These are phyloP conservation scores for Strix aluco DNA, from an alignment of 2,113 vertebrate species.

Conservation along the genomic window DNA sequence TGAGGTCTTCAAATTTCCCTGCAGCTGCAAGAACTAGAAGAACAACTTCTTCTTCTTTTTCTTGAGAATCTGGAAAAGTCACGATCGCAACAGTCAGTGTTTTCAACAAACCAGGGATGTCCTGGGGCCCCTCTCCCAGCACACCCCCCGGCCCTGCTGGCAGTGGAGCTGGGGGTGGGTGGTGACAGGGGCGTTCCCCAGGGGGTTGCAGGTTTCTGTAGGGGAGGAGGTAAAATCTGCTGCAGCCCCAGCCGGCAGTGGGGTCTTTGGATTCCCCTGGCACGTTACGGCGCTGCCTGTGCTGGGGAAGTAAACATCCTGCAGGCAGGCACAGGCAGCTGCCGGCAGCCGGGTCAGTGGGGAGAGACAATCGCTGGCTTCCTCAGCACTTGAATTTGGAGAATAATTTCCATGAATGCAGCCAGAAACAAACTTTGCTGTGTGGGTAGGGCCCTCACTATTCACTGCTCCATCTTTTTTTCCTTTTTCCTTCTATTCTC, in stretches of 20 bases:
- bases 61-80: background rate
- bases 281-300: background rate
- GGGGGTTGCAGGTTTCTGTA: background rate
- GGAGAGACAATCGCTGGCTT: constrained; percentile 59
- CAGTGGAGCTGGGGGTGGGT: background rate
- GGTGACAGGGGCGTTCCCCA: background rate
- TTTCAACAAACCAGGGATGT: background rate
- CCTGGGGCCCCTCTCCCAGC: background rate
- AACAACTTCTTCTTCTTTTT: background rate
- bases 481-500: background rate
- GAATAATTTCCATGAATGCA: constrained; percentile 60
- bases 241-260: background rate
- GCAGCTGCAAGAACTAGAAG: background rate
- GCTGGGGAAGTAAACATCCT: constrained; percentile 68
- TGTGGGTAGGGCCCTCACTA: background rate
- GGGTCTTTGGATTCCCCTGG: background rate
- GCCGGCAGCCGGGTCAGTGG: constrained; percentile 18
- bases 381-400: constrained; percentile 39
- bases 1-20: background rate
- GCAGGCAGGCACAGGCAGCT: constrained; percentile 21
- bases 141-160: background rate
- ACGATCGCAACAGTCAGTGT: background rate
- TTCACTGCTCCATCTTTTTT: background rate
- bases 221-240: background rate
- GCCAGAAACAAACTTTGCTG: constrained; percentile 15